Conservation (phyloP, 1,140 invertebrate species). For the Drosophila rhopaloa region DNA sequence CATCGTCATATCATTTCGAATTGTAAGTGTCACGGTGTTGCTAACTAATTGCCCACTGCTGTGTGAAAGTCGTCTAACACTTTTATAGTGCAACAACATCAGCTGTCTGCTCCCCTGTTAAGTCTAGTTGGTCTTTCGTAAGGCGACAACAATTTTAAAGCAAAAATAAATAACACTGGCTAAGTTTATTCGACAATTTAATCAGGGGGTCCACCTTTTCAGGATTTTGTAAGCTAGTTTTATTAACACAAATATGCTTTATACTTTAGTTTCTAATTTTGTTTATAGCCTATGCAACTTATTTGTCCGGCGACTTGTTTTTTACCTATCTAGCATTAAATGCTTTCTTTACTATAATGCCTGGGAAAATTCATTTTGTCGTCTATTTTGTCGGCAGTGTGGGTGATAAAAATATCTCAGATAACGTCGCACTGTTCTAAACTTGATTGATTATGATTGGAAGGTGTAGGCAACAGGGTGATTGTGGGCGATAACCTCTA, state of each 20-base stretch:
- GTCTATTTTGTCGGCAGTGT: neutral
- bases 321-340: neutral
- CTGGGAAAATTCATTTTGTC: neutral
- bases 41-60: constrained; percentile 14
- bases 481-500: neutral
- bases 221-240: too few relatives aligned
- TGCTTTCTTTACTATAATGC: constrained; percentile 2
- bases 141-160: constrained; percentile 8
- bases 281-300: too few relatives aligned
- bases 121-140: constrained; percentile 6
- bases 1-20: neutral
- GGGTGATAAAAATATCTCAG: constrained; percentile 11
- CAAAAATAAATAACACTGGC: neutral
- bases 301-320: too few relatives aligned
- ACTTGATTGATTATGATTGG: constrained; percentile 9
- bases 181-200: too few relatives aligned
- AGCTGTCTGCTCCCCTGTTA: constrained; percentile 10
- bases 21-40: constrained; percentile 5
- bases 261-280: too few relatives aligned
- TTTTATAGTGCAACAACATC: constrained; percentile 11
- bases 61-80: constrained; percentile 15
- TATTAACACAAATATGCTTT: too few relatives aligned
- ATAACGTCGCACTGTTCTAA: constrained; percentile 6
- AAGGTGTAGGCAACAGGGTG: constrained; percentile 1
- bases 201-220: too few relatives aligned